These are phyloP conservation scores for Pelobates cultripes DNA, from an alignment of 2,797 vertebrate genomes.

Conservation along the genomic window DNA sequence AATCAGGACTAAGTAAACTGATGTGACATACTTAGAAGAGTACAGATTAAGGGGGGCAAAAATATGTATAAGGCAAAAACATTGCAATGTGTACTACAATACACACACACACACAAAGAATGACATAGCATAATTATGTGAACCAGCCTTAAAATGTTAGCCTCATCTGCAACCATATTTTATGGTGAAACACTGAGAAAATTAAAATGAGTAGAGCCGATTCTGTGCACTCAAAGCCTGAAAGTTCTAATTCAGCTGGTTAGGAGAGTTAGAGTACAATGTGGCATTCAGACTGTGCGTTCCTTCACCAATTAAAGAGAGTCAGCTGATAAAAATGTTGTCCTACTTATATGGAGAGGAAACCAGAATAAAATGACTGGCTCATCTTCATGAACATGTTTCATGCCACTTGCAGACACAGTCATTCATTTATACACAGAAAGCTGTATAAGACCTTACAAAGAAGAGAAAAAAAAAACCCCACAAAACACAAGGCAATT, in stretches of 20 bases:
- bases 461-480: too few relatives aligned
- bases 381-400: slow-evolving; percentile 38
- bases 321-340: slow-evolving; percentile 39
- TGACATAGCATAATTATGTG: not conserved
- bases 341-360: slow-evolving; percentile 26
- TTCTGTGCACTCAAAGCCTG: not conserved
- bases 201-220: not conserved
- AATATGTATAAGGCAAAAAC: too few relatives aligned
- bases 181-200: not conserved
- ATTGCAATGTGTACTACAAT: not conserved
- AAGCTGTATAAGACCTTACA: not conserved
- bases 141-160: not conserved
- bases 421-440: not conserved
- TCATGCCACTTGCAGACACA: not conserved
- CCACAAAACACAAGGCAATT: too few relatives aligned
- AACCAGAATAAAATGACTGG: slow-evolving; percentile 24
- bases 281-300: slow-evolving; percentile 36
- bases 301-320: slow-evolving; percentile 35
- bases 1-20: too few relatives aligned
- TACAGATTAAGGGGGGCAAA: too few relatives aligned
- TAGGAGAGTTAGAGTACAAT: slow-evolving; percentile 46
- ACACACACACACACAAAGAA: slow-evolving; percentile 9
- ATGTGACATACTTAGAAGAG: too few relatives aligned
- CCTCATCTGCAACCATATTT: not conserved
- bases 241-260: slow-evolving; percentile 2